Evolutionary conservation across 2,888 invertebrate species (phyloP).

Genomic region (Digitonthophagus gazella): DNA sequence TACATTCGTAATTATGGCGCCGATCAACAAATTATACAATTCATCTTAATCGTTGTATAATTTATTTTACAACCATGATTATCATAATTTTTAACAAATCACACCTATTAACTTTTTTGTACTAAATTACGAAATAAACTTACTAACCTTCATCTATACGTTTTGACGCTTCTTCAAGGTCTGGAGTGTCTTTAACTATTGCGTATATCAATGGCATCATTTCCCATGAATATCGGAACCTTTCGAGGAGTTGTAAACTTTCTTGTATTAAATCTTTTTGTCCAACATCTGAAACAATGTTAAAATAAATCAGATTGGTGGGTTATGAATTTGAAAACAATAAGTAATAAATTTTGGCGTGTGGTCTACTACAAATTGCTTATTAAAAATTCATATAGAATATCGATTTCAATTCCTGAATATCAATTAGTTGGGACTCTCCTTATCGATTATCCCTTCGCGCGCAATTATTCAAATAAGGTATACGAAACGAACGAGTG

Average conservation of each 20-base stretch:
- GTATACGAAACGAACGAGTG: background rate
- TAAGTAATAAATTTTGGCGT: no score
- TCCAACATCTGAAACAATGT: slow-evolving; percentile 16
- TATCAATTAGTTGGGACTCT: background rate
- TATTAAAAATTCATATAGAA: background rate
- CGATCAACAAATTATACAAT: no score
- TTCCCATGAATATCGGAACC: slow-evolving; percentile 76
- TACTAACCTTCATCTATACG: slow-evolving; percentile 69
- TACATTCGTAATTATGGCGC: no score
- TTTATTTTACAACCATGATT: no score
- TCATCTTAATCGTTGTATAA: no score
- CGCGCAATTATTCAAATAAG: background rate
- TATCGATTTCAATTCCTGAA: background rate
- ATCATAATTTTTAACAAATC: no score
- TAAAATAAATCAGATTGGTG: background rate
- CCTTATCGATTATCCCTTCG: background rate
- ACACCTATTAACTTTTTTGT: no score
- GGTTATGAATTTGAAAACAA: no score
- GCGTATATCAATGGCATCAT: slow-evolving; percentile 78
- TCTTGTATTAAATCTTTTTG: slow-evolving; percentile 62
- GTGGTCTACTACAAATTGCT: no score
- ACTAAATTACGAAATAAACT: background rate
- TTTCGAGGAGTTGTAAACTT: slow-evolving; percentile 71
- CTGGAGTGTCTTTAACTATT: slow-evolving; percentile 74
- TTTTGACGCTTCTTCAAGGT: slow-evolving; percentile 71